A percentile compares a stretch with the other conserved stretches of the same genome.
Evolutionary conservation across 1,140 invertebrate species (phyloP).

Genomic region (Physella acuta): DNA sequence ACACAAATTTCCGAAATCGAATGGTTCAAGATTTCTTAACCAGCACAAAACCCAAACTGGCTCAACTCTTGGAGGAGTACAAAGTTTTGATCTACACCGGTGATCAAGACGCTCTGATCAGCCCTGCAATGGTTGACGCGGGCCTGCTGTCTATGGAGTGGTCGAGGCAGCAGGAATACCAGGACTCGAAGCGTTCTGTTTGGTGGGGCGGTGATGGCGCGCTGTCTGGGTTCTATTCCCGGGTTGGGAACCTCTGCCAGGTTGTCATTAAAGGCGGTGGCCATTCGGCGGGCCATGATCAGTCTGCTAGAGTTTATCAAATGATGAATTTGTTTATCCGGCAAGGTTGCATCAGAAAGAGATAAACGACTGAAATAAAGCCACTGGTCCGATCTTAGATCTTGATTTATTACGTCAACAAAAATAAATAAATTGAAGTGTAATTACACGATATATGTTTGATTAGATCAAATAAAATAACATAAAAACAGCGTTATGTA

Average conservation of each 20-base stretch:
- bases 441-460: too few species aligned
- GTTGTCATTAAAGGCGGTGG: neutral
- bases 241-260: neutral
- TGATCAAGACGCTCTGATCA: neutral
- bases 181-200: neutral
- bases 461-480: too few species aligned
- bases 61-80: slow-evolving; percentile 3
- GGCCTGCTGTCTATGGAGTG: neutral
- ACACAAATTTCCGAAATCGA: neutral
- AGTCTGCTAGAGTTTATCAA: too few species aligned
- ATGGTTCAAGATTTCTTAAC: neutral
- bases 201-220: neutral
- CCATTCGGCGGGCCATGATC: neutral
- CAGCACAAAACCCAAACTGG: neutral
- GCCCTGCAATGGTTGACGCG: neutral
- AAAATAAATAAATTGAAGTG: too few species aligned
- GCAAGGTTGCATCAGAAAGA: too few species aligned
- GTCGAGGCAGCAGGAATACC: neutral
- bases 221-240: neutral
- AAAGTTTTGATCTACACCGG: slow-evolving; percentile 6
- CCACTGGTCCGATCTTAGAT: too few species aligned
- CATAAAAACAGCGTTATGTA: too few species aligned
- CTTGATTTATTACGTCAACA: too few species aligned
- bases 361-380: too few species aligned
- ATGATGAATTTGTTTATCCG: too few species aligned